Base-by-base conservation (phyloP, 1,140 invertebrate genomes). In the Ectropis grisescens region DNA sequence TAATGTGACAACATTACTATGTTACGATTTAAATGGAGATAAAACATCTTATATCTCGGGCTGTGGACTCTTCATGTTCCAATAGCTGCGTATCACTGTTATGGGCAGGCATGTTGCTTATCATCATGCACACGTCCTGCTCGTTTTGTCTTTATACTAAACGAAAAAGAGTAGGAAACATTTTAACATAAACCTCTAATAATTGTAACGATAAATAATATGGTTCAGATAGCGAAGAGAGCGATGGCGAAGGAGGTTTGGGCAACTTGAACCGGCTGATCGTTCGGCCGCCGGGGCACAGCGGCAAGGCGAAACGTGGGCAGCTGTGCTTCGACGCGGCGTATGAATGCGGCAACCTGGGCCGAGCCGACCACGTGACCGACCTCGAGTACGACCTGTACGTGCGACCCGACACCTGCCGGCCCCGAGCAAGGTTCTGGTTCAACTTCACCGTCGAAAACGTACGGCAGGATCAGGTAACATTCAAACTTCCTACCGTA, bases 381-480 rank as follows among this genome's bases (percentile, higher is more conserved):
- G 96, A 98, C 58, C 92, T 90, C 66, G 97, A 99, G 71, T 98
- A 98, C 80, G 97, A 99, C 81, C 85, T 99, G 5, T 99, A 94
- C 82, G 91, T 99, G 23, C 84, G 97, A 29, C 97, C 97, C 0
- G 97, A 99, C 74, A 98, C 96, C 0, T 98, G 96, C 69, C 95
- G 96, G 72, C 96, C 96, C 0, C 86, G 94, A 15, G 89, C 94
- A 34, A 84, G 97, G 24, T 90, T 98, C 37, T 99, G 97, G 97
- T 99, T 98, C 72, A 97, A 99, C 76, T 99, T 99, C 62, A 96
- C 95, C 0, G 96, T 98, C 7, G 96, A 98, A 71, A 99, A 99
- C 82, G 94, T 96, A 0, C 91, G 93, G 44, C 83, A 90, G 14
- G 95, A 98, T 69, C 97, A 96, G 86, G 92, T 93, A 71, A n/a